Evolutionary conservation across 2,113 vertebrate species (phyloP).

Genomic region (Chelonoidis abingdonii): DNA sequence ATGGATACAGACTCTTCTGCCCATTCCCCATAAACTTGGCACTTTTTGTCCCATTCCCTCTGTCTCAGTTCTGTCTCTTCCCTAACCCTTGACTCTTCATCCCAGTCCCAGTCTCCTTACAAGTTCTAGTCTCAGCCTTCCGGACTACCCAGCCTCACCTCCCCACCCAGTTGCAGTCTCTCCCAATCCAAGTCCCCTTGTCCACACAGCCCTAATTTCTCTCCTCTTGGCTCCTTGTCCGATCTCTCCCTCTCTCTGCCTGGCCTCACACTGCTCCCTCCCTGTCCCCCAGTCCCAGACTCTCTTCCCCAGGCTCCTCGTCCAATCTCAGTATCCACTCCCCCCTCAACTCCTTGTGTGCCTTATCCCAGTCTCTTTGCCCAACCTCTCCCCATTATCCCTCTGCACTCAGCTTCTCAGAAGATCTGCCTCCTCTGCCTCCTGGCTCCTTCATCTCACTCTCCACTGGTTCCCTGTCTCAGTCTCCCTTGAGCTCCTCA

Average conservation of each 20-base stretch:
- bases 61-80: neutral
- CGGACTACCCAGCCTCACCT: no score
- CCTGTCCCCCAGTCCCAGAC: no score
- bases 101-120: neutral
- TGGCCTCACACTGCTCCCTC: neutral
- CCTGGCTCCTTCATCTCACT: neutral
- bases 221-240: neutral
- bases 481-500: neutral
- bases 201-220: neutral
- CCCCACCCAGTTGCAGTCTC: neutral
- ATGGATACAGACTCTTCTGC: no score
- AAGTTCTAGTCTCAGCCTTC: no score
- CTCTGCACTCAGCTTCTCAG: no score
- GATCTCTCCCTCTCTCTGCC: neutral
- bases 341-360: no score
- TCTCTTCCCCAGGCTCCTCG: no score
- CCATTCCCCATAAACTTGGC: no score
- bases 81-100: neutral
- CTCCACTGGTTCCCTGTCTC: neutral
- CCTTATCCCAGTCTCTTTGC: no score
- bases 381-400: no score
- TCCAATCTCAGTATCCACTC: no score
- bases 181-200: neutral
- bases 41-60: neutral
- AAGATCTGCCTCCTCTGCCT: neutral